phyloP scores from a whole-genome alignment of 2,888 invertebrate genomes.

The Cephus nigrinus region DNA sequence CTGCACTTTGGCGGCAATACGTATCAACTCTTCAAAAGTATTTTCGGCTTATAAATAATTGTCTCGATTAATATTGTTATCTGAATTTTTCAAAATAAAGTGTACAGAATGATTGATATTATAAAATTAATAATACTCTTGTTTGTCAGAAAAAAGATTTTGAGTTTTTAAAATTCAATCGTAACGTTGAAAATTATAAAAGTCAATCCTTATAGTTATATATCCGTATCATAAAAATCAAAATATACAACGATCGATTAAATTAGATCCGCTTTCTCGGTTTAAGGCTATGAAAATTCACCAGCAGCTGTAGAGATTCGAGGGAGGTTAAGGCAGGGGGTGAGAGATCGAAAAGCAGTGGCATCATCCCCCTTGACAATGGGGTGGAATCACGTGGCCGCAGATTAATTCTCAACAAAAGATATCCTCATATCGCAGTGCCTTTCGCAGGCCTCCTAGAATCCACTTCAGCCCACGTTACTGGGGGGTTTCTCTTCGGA shows the following conservation, averaged over 20 bases:
- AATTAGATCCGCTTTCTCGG: not conserved
- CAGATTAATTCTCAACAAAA: conserved; percentile 52
- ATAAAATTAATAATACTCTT: not conserved
- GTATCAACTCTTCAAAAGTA: not conserved
- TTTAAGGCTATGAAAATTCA: not conserved
- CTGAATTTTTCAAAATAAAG: not conserved
- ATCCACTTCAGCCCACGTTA: conserved; percentile 31
- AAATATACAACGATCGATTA: not conserved
- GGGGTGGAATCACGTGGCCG: conserved; percentile 24
- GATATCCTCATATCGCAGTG: conserved; percentile 26
- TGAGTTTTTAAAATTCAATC: not conserved
- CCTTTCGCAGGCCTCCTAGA: conserved; percentile 43
- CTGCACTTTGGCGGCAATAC: conserved; percentile 23
- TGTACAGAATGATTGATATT: not conserved
- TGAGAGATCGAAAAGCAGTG: not conserved
- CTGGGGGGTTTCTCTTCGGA: conserved; percentile 23
- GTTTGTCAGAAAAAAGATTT: not conserved
- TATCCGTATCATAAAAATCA: not conserved
- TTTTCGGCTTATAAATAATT: not conserved
- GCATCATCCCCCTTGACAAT: conserved; percentile 2
- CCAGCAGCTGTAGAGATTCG: not conserved
- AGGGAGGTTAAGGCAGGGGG: not conserved
- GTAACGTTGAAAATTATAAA: not conserved
- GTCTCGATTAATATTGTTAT: not conserved
- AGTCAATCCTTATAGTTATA: not conserved